A percentile compares a stretch with the other conserved stretches of the same genome.
Evolutionary conservation across 64 coral and sea anemone genomes (phyloP).

Genomic region (Montipora foliosa): DNA sequence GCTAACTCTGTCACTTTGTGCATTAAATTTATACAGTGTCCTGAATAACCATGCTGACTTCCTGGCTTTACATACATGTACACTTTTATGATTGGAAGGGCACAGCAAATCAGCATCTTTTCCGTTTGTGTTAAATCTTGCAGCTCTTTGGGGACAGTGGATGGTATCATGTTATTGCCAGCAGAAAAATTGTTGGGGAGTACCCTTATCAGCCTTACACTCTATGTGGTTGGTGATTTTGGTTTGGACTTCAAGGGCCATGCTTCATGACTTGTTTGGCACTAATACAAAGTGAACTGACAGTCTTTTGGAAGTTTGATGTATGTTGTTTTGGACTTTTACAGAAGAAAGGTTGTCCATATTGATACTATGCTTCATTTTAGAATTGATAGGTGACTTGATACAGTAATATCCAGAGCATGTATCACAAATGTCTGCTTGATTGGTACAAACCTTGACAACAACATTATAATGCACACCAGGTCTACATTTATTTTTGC

Average conservation of each 20-base stretch:
- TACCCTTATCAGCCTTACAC: neutral
- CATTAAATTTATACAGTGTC: slow-evolving; percentile 5
- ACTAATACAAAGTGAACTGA: neutral
- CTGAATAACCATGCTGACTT: slow-evolving; percentile 15
- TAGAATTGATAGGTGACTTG: no score
- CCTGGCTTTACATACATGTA: slow-evolving; percentile 41
- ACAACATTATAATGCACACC: slow-evolving; percentile 68
- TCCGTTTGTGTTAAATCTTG: neutral
- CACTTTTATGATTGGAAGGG: slow-evolving; percentile 46
- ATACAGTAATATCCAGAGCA: no score
- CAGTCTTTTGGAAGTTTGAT: neutral
- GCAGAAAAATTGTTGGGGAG: neutral
- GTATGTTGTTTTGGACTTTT: no score
- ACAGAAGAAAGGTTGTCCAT: no score
- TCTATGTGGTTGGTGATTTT: neutral
- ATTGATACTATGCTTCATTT: no score
- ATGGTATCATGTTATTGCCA: neutral
- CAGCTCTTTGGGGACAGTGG: neutral
- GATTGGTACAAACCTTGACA: slow-evolving; percentile 8
- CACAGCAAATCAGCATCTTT: slow-evolving; percentile 42
- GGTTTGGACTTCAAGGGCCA: slow-evolving; percentile 11
- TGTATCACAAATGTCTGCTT: no score
- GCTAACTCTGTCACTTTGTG: slow-evolving; percentile 42
- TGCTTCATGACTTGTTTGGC: neutral
- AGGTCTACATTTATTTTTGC: slow-evolving; percentile 9